Evolutionary conservation across 1,140 invertebrate genomes (phyloP).

Genomic region (Caenorhabditis elegans): DNA sequence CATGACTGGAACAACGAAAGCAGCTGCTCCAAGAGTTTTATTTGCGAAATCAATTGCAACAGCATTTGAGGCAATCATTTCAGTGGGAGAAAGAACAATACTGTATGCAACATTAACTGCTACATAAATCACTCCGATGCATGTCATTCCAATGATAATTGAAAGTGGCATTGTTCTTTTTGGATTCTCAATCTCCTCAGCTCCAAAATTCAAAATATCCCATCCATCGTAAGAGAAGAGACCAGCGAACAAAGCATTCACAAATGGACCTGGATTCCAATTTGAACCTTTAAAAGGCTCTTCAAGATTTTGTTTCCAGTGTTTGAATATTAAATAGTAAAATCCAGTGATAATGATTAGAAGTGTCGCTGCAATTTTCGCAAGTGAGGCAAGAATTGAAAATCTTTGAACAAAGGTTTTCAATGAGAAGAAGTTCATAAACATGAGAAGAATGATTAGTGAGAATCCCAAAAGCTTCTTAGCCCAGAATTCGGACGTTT

Average conservation of each 20-base stretch:
- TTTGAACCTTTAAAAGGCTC: not conserved
- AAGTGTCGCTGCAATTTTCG: slow-evolving; percentile 55
- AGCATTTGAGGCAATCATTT: slow-evolving; percentile 45
- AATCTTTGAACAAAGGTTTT: slow-evolving; percentile 55
- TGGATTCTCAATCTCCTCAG: slow-evolving; percentile 58
- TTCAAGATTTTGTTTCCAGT: not conserved
- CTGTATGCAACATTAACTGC: slow-evolving; percentile 58
- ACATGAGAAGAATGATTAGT: slow-evolving; percentile 43
- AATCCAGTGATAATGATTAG: slow-evolving; percentile 58
- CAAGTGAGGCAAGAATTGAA: slow-evolving; percentile 57
- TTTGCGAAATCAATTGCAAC: slow-evolving; percentile 50
- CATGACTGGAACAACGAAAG: slow-evolving; percentile 42
- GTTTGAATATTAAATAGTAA: slow-evolving; percentile 56
- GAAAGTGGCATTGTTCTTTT: slow-evolving; percentile 55
- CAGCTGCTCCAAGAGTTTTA: not conserved
- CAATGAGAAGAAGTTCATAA: slow-evolving; percentile 60
- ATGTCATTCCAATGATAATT: slow-evolving; percentile 52
- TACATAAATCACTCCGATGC: slow-evolving; percentile 53
- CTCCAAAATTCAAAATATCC: slow-evolving; percentile 60
- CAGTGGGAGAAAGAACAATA: slow-evolving; percentile 47
- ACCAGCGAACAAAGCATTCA: slow-evolving; percentile 53
- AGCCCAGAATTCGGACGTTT: slow-evolving; percentile 1
- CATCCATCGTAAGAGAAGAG: slow-evolving; percentile 59
- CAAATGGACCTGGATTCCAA: slow-evolving; percentile 53
- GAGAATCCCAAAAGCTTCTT: slow-evolving; percentile 41